phyloP scores from a whole-genome alignment of 2,797 vertebrate genomes.

The Argyrosomus regius region DNA sequence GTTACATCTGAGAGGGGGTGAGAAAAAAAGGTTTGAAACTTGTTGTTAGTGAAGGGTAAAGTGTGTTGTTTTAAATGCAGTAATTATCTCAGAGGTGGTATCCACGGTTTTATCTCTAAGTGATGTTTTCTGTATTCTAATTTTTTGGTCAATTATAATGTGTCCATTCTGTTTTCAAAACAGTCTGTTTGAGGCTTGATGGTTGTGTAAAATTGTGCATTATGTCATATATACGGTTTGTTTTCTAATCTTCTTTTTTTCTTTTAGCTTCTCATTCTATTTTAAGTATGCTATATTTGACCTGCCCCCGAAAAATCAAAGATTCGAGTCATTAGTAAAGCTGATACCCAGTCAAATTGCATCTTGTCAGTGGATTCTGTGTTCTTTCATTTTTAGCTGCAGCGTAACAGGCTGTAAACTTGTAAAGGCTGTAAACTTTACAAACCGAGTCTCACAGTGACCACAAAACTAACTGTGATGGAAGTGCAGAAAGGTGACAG shows the following conservation, averaged over 20 bases:
- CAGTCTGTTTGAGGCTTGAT: background rate
- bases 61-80: conserved; percentile 16
- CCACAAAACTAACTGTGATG: too few relatives aligned
- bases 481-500: too few relatives aligned
- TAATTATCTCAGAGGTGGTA: background rate
- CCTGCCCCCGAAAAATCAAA: too few relatives aligned
- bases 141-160: background rate
- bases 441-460: too few relatives aligned
- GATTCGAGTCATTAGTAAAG: too few relatives aligned
- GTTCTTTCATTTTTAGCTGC: too few relatives aligned
- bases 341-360: too few relatives aligned
- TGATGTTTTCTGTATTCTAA: background rate
- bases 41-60: conserved; percentile 26
- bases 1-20: conserved; percentile 11
- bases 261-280: background rate
- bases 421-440: too few relatives aligned
- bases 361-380: too few relatives aligned
- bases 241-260: too few relatives aligned
- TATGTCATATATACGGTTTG: too few relatives aligned
- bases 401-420: too few relatives aligned
- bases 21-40: conserved; percentile 7
- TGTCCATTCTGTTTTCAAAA: background rate
- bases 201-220: background rate
- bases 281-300: background rate
- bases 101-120: background rate